A percentile compares a stretch with the other conserved stretches of the same genome.
Evolutionary conservation across 2,888 invertebrate species (phyloP).

Genomic region (Watsonalla binaria): DNA sequence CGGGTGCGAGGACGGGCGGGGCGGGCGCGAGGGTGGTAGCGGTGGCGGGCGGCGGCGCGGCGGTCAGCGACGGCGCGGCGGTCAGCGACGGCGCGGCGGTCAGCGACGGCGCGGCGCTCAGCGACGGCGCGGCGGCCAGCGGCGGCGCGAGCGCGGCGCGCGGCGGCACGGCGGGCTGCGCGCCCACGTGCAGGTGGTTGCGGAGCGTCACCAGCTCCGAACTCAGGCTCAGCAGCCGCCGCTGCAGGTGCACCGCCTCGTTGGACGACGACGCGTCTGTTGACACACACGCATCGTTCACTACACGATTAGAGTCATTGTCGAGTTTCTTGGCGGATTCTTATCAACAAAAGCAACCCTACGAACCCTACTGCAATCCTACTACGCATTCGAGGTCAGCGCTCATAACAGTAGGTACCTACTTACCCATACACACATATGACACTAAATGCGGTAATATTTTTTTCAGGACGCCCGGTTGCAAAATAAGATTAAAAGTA

Average conservation of each 20-base stretch:
- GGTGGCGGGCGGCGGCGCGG: constrained; percentile 49
- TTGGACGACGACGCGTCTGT: constrained; percentile 96
- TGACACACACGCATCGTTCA: constrained; percentile 25
- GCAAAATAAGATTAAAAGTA: too few relatives aligned
- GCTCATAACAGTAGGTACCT: too few relatives aligned
- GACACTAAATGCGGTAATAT: too few relatives aligned
- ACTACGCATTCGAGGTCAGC: too few relatives aligned
- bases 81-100: constrained; percentile 48
- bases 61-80: constrained; percentile 34
- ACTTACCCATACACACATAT: too few relatives aligned
- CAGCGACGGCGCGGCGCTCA: constrained; percentile 39
- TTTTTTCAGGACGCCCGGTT: too few relatives aligned
- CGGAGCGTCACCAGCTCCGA: constrained; percentile 94
- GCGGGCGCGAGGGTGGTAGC: too few relatives aligned
- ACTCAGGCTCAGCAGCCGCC: constrained; percentile 92
- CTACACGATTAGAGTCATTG: too few relatives aligned
- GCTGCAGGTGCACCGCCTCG: constrained; percentile 95
- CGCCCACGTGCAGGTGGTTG: constrained; percentile 89
- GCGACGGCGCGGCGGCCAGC: constrained; percentile 21
- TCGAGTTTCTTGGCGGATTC: too few relatives aligned
- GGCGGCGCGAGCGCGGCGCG: constrained; percentile 35
- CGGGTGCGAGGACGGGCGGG: constrained; percentile 40
- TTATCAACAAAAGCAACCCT: too few relatives aligned
- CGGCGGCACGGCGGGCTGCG: constrained; percentile 38
- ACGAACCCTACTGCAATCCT: too few relatives aligned